Evolutionary conservation across 1,140 invertebrate species (phyloP), one percentile per base, ranked within the genome.

Genomic region (Thalassaphorura encarpata): DNA sequence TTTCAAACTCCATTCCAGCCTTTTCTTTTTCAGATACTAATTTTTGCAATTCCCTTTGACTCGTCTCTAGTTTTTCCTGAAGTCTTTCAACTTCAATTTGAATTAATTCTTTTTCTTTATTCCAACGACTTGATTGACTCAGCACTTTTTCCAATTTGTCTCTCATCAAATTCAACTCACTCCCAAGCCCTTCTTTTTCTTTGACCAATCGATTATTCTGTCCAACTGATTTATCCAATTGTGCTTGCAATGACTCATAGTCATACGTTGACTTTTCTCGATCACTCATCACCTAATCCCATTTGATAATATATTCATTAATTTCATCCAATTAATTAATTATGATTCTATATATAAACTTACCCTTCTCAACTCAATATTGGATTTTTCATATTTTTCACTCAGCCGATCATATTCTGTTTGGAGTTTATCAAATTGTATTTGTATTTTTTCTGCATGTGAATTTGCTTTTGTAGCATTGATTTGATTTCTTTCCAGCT

Each of bases 331-430:
- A n/a, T n/a, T n/a, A n/a, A n/a, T n/a, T n/a, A n/a, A n/a, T n/a
- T n/a, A n/a, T n/a, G n/a, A n/a, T n/a, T n/a, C n/a, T n/a, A n/a
- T n/a, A n/a, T n/a, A n/a, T n/a, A 36, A 39, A 63, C 64, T 66
- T 69, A 88, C 84, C 72, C 86, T 83, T 68, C 88, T 78, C 42
- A 84, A 77, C 78, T 92, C 89, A 33, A 77, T 78, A 55, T 82
- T 79, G 18, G 82, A 76, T 69, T 89, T 88, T 68, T 92, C 88
- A 41, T 88, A 70, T 62, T 81, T 83, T 68, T 93, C 89, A 71
- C 91, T 87, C 5, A 89, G 71, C 66, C 89, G 86, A 71, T 94
- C 90, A n/a, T 85, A 80, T 66, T 94, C 89, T 51, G 84, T 85
- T 71, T 93, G 89, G 1, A 87, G 83, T 66, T 92, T 87, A 70